phyloP scores from a whole-genome alignment of 2,888 invertebrate species.

The Labia minor region DNA sequence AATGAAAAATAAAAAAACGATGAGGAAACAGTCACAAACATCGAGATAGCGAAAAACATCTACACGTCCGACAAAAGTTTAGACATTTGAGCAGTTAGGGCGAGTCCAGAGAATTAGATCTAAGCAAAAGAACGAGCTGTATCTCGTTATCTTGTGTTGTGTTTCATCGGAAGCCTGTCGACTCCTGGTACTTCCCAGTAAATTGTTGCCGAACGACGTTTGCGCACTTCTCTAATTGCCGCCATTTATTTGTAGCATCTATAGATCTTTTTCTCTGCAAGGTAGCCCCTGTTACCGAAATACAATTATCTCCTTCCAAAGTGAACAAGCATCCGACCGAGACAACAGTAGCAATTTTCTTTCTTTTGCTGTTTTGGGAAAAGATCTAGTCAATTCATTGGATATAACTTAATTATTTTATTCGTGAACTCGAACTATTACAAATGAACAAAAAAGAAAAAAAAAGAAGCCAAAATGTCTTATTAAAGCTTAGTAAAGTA shows the following conservation, averaged over 20 bases:
- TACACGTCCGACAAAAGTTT: not conserved
- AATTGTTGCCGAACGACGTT: not conserved
- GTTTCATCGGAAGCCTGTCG: not conserved
- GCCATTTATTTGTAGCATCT: not conserved
- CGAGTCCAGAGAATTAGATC: not conserved
- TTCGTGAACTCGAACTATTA: constrained; percentile 5
- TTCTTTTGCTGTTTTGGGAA: not conserved
- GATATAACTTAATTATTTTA: not conserved
- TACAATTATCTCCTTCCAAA: not conserved
- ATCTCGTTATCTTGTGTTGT: not conserved
- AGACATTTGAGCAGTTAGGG: not conserved
- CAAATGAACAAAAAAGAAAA: not conserved
- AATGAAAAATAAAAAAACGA: not conserved
- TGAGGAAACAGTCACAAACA: not conserved
- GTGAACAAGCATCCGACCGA: not conserved
- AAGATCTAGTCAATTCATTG: not conserved
- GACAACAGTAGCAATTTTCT: constrained; percentile 3
- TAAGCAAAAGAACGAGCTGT: not conserved
- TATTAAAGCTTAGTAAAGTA: not conserved
- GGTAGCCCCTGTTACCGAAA: not conserved
- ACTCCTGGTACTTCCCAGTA: not conserved
- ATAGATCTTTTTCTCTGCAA: not conserved
- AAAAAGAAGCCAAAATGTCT: not conserved
- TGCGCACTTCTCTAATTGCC: constrained; percentile 8
- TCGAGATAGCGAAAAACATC: not conserved